These are phyloP conservation scores for Tenualosa ilisha DNA, from an alignment of 2,797 vertebrate genomes.

Conservation along the genomic window DNA sequence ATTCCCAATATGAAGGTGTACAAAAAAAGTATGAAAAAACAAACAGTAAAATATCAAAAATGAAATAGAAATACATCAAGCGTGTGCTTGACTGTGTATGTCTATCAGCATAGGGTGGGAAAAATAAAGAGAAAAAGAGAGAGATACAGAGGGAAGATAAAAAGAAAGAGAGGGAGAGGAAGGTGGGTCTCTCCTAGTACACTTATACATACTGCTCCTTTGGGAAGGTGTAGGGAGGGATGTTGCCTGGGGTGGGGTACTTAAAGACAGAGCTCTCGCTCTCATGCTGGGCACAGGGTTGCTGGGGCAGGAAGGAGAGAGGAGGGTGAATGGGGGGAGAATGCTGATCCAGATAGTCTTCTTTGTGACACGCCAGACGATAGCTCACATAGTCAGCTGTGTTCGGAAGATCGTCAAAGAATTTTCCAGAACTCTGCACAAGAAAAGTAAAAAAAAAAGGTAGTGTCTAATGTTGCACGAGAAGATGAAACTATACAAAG, in stretches of 20 bases:
- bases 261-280: conserved; percentile 66
- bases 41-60: conserved; percentile 21
- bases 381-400: conserved; percentile 83
- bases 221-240: conserved; percentile 76
- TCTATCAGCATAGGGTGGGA: background rate
- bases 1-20: background rate
- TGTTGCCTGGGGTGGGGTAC: conserved; percentile 73
- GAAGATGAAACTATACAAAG: background rate
- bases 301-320: conserved; percentile 78
- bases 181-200: background rate
- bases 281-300: conserved; percentile 74
- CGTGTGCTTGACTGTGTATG: background rate
- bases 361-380: conserved; percentile 78
- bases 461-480: background rate
- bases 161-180: conserved; percentile 4
- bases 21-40: conserved; percentile 22
- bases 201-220: conserved; percentile 85
- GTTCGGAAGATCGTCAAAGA: conserved; percentile 82
- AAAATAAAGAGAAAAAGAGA: conserved; percentile 30
- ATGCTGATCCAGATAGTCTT: conserved; percentile 80
- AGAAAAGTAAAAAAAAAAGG: background rate
- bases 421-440: conserved; percentile 77
- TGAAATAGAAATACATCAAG: background rate
- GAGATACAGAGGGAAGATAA: conserved; percentile 27
- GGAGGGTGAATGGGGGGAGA: conserved; percentile 78